These are phyloP conservation scores for Myopa testacea DNA, from an alignment of 2,888 invertebrate species.

Conservation along the genomic window DNA sequence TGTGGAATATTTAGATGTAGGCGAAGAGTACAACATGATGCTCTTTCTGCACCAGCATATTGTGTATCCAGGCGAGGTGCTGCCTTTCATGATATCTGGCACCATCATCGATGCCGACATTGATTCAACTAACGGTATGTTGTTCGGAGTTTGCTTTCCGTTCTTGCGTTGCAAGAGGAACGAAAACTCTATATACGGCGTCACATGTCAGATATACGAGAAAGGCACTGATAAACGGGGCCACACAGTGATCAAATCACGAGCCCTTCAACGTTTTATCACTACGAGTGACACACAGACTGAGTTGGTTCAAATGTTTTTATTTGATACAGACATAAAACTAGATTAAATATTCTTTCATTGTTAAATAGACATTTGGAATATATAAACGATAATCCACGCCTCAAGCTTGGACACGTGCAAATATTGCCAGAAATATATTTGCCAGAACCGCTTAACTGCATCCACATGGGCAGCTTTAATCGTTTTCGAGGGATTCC, in stretches of 20 bases:
- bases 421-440: conserved; percentile 77
- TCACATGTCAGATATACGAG: conserved; percentile 68
- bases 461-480: conserved; percentile 69
- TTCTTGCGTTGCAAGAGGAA: conserved; percentile 52
- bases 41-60: conserved; percentile 73
- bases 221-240: conserved; percentile 61
- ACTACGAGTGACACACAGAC: conserved; percentile 59
- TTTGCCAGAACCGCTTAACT: conserved; percentile 71
- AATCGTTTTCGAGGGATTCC: conserved; percentile 67
- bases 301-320: conserved; percentile 53
- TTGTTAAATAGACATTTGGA: conserved; percentile 56
- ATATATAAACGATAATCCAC: conserved; percentile 60
- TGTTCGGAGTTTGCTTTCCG: conserved; percentile 67
- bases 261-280: conserved; percentile 81
- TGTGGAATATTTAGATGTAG: conserved; percentile 74
- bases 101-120: conserved; percentile 58
- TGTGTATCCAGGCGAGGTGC: conserved; percentile 83
- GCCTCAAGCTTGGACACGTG: conserved; percentile 72
- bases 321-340: neutral
- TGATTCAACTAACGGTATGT: conserved; percentile 61
- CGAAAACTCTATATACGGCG: conserved; percentile 59
- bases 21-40: conserved; percentile 71
- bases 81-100: conserved; percentile 76
- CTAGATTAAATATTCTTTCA: neutral
- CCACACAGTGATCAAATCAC: conserved; percentile 76